Evolutionary conservation across 2,888 invertebrate genomes (phyloP).

Genomic region (Anthrax anthrax): DNA sequence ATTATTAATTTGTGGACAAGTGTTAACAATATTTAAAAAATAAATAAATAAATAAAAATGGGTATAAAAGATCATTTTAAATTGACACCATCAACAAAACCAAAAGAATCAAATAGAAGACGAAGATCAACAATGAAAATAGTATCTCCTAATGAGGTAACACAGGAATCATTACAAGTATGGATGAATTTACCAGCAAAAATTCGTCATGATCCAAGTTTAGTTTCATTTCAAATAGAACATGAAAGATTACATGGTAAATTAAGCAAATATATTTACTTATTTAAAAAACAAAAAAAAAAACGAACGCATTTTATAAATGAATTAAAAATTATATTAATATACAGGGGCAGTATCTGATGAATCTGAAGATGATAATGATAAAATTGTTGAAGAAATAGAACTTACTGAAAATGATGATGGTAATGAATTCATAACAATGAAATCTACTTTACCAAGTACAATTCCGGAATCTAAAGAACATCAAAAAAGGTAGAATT

Average conservation of each 20-base stretch:
- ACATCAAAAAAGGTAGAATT: too few species aligned
- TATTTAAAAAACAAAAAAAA: too few species aligned
- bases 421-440: background rate
- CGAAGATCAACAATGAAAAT: conserved; percentile 16
- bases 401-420: background rate
- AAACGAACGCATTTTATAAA: too few species aligned
- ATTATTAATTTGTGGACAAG: too few species aligned
- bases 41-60: background rate
- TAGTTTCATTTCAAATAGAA: conserved; percentile 42
- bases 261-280: too few species aligned
- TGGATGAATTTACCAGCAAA: conserved; percentile 51
- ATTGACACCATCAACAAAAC: background rate
- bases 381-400: background rate
- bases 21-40: too few species aligned
- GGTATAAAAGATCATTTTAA: background rate
- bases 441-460: background rate
- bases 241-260: conserved; percentile 30
- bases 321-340: background rate
- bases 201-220: conserved; percentile 49
- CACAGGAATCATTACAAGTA: conserved; percentile 45
- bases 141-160: conserved; percentile 40
- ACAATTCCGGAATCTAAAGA: background rate
- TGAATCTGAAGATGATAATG: background rate
- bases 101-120: conserved; percentile 5
- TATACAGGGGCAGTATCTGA: background rate